Percentiles rank a stretch among this genome's conserved stretches.
phyloP scores from a whole-genome alignment of 1,140 invertebrate species.

The Akabosia matsudoensis region DNA sequence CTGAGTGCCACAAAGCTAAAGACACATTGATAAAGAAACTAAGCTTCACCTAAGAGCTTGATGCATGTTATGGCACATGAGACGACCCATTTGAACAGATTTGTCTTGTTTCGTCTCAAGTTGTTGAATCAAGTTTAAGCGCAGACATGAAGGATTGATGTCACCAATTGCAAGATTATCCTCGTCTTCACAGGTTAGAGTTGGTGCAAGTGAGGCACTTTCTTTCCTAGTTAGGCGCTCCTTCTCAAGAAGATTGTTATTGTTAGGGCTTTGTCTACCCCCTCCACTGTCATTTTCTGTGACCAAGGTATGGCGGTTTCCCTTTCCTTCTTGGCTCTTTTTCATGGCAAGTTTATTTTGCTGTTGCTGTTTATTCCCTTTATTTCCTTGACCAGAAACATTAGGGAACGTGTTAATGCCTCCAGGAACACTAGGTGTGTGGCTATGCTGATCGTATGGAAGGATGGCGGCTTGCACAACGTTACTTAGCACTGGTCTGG shows the following conservation, averaged over 20 bases:
- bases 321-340: background rate
- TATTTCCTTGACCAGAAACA: background rate
- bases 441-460: constrained; percentile 30
- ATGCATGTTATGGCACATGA: constrained; percentile 51
- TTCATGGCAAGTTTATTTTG: background rate
- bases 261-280: constrained; percentile 1
- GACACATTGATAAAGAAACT: background rate
- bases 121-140: constrained; percentile 65
- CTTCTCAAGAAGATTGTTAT: background rate
- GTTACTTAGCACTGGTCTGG: constrained; percentile 35
- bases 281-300: background rate
- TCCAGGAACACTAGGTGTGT: background rate
- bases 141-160: constrained; percentile 51
- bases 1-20: background rate
- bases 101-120: constrained; percentile 77
- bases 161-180: constrained; percentile 35
- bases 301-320: background rate
- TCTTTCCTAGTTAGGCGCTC: constrained; percentile 21
- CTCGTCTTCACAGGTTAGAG: constrained; percentile 44
- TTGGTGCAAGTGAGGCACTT: constrained; percentile 32
- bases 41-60: constrained; percentile 46
- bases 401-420: background rate
- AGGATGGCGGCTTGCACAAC: constrained; percentile 38
- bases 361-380: constrained; percentile 1
- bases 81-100: constrained; percentile 52